Percentiles rank a stretch among this genome's conserved stretches.
Evolutionary conservation across 2,113 vertebrate species (phyloP).

Genomic region (Seriola rivoliana): DNA sequence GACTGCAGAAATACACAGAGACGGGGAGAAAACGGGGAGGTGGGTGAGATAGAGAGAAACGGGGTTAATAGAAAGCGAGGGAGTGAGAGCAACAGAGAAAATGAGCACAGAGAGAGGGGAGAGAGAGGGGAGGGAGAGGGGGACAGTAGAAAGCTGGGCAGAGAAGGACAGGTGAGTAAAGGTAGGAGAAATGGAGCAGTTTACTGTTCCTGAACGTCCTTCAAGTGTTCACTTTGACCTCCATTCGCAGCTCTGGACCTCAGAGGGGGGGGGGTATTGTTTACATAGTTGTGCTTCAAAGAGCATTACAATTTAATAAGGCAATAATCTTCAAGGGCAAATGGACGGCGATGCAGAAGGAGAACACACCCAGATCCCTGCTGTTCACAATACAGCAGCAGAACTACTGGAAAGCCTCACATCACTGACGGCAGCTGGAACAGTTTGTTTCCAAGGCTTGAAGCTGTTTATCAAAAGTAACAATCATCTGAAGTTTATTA

Average conservation of each 20-base stretch:
- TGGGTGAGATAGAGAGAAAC: slow-evolving; percentile 27
- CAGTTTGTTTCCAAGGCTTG: background rate
- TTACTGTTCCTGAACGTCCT: slow-evolving; percentile 37
- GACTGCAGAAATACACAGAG: background rate
- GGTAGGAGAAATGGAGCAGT: background rate
- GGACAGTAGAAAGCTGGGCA: background rate
- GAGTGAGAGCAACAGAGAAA: slow-evolving; percentile 10
- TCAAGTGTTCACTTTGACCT: slow-evolving; percentile 15
- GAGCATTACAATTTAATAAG: slow-evolving; percentile 42
- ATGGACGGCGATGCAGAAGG: background rate
- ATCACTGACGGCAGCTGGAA: too few species aligned
- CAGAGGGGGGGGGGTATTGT: background rate
- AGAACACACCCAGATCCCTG: background rate
- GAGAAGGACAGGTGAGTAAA: background rate
- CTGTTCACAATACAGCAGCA: background rate
- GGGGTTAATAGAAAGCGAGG: slow-evolving; percentile 52
- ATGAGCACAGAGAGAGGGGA: background rate
- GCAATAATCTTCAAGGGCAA: slow-evolving; percentile 36
- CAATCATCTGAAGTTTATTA: too few species aligned
- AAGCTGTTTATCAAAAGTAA: background rate
- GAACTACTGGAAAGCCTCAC: too few species aligned
- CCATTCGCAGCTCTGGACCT: slow-evolving; percentile 5
- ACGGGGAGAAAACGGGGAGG: background rate
- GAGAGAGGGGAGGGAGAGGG: background rate
- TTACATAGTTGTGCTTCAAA: slow-evolving; percentile 28